Percentiles rank a stretch among this genome's conserved stretches.
phyloP scores from a whole-genome alignment of 2,113 vertebrate species.

The Muscicapa adusta region DNA sequence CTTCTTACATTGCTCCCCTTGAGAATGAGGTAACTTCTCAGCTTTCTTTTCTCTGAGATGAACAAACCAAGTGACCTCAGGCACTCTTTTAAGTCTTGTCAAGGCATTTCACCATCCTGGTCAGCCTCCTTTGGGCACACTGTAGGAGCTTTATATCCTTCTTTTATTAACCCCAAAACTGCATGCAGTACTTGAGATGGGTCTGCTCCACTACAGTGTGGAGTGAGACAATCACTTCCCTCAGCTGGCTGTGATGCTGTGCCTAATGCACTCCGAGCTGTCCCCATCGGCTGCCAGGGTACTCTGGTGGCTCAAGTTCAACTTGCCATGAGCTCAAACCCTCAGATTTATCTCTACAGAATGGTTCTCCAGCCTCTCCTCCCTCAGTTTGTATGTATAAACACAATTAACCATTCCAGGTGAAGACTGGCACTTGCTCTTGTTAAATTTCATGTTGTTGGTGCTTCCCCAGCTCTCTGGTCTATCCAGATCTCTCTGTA shows the following conservation, averaged over 20 bases:
- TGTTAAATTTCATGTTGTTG: neutral
- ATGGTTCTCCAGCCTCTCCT: neutral
- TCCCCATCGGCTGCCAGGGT: neutral
- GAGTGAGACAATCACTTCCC: neutral
- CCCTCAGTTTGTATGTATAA: neutral
- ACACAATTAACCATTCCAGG: neutral
- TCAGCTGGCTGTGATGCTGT: neutral
- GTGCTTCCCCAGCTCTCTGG: neutral
- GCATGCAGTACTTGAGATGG: neutral
- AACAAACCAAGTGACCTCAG: neutral
- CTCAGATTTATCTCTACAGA: accelerated
- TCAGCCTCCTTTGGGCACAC: neutral
- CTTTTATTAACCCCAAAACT: neutral
- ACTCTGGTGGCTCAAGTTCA: neutral
- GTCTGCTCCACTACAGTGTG: accelerated
- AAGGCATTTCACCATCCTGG: neutral
- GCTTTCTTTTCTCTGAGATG: neutral
- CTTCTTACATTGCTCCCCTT: accelerated
- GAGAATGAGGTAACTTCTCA: neutral
- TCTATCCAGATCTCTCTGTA: neutral
- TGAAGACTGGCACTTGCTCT: neutral
- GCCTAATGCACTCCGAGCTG: neutral
- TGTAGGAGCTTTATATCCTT: neutral
- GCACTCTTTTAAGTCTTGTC: accelerated
- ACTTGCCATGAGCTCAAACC: neutral